These are phyloP conservation scores for Myrmecophaga tridactyla DNA, from an alignment of 2,113 vertebrate species.

Conservation along the genomic window DNA sequence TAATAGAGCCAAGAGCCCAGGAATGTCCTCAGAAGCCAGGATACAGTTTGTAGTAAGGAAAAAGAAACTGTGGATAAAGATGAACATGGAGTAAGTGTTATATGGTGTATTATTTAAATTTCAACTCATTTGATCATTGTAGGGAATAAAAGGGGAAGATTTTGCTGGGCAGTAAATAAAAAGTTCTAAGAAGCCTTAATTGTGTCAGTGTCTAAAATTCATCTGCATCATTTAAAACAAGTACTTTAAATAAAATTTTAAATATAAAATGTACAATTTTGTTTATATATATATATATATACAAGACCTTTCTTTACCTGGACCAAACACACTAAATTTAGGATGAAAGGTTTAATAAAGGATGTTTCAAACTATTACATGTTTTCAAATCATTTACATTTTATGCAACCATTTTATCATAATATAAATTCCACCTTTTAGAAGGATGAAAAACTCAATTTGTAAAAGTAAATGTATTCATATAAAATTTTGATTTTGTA, in stretches of 20 bases:
- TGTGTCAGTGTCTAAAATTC: not conserved
- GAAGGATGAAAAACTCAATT: not conserved
- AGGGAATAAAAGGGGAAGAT: accelerated
- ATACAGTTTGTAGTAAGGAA: not conserved
- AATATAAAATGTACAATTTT: not conserved
- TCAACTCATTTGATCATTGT: not conserved
- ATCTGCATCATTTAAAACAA: not conserved
- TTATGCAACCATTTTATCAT: not conserved
- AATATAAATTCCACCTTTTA: not conserved
- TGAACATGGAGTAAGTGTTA: not conserved
- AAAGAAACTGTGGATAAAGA: not conserved
- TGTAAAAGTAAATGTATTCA: not conserved
- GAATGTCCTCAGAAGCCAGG: too few relatives aligned
- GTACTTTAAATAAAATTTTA: not conserved
- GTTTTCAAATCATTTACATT: not conserved
- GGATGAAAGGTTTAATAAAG: not conserved
- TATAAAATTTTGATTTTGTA: not conserved
- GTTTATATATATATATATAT: too few relatives aligned
- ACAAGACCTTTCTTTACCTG: not conserved
- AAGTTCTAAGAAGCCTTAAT: not conserved
- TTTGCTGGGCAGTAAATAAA: not conserved
- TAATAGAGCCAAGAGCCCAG: too few relatives aligned
- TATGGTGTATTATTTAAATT: not conserved
- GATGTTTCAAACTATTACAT: not conserved
- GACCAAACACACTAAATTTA: not conserved